Conservation (phyloP, 2,797 vertebrate genomes). For the Acanthornis magna region DNA sequence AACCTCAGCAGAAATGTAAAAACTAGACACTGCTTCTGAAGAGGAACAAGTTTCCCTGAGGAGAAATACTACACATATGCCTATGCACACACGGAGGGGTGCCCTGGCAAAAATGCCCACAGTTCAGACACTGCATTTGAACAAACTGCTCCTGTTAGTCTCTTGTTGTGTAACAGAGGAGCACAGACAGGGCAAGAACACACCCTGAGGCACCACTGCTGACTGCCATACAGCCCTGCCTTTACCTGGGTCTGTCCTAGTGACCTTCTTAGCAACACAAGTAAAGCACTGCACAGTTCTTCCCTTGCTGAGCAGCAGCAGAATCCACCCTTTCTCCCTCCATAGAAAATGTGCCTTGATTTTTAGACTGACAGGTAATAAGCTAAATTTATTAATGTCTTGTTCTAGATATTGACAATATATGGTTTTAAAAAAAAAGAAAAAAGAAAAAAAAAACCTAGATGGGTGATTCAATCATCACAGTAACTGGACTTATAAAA, state of each 20-base stretch:
- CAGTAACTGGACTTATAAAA: neutral
- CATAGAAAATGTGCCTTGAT: neutral
- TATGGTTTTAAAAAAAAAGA: too few species aligned
- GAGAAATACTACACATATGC: neutral
- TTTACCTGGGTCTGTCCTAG: neutral
- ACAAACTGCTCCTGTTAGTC: neutral
- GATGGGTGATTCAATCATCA: neutral
- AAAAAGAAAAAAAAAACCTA: neutral
- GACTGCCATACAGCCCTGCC: neutral
- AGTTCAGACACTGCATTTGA: neutral
- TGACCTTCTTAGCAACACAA: neutral
- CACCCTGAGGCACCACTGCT: neutral
- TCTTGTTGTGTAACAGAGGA: neutral
- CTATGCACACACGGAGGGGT: accelerated
- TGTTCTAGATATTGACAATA: neutral
- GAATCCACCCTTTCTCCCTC: neutral
- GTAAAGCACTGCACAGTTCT: neutral
- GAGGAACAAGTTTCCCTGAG: neutral
- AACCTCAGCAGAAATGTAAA: neutral
- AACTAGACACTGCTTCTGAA: neutral
- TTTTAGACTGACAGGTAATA: neutral
- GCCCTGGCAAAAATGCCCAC: neutral
- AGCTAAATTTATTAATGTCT: neutral
- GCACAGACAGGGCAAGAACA: neutral
- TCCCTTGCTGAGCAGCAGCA: neutral